A percentile compares a stretch with the other conserved stretches of the same genome.
These are phyloP conservation scores for Sipha maydis DNA, from an alignment of 2,888 invertebrate species.

Conservation along the genomic window DNA sequence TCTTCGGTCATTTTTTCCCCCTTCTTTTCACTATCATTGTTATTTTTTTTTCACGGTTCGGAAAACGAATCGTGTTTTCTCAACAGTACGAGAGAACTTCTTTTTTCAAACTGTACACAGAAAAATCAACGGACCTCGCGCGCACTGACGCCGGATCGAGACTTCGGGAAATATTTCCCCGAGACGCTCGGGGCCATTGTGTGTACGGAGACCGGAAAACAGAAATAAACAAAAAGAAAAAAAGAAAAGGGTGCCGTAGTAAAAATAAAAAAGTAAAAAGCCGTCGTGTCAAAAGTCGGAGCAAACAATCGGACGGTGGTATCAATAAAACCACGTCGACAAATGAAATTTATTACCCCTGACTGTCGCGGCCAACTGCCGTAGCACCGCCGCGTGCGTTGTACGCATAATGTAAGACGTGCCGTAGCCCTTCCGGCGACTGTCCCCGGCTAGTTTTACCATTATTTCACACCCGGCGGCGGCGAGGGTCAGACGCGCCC, in stretches of 20 bases:
- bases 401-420: neutral
- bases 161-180: slow-evolving; percentile 31
- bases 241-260: neutral
- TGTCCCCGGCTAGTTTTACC: neutral
- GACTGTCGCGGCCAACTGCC: neutral
- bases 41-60: slow-evolving; percentile 42
- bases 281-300: slow-evolving; percentile 41
- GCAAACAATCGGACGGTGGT: slow-evolving; percentile 25
- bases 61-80: neutral
- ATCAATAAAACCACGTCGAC: slow-evolving; percentile 8
- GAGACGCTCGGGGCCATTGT: slow-evolving; percentile 41
- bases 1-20: slow-evolving; percentile 24
- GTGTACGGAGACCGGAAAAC: slow-evolving; percentile 29
- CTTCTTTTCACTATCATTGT: neutral
- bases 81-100: neutral
- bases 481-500: no score
- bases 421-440: slow-evolving; percentile 43
- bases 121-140: slow-evolving; percentile 21
- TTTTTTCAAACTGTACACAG: neutral
- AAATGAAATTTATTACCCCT: slow-evolving; percentile 38
- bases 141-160: slow-evolving; percentile 31
- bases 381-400: neutral
- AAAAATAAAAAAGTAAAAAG: slow-evolving; percentile 37
- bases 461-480: neutral
- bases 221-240: no score